These are phyloP conservation scores for Dione juno DNA, from an alignment of 2,888 invertebrate species.

Conservation along the genomic window DNA sequence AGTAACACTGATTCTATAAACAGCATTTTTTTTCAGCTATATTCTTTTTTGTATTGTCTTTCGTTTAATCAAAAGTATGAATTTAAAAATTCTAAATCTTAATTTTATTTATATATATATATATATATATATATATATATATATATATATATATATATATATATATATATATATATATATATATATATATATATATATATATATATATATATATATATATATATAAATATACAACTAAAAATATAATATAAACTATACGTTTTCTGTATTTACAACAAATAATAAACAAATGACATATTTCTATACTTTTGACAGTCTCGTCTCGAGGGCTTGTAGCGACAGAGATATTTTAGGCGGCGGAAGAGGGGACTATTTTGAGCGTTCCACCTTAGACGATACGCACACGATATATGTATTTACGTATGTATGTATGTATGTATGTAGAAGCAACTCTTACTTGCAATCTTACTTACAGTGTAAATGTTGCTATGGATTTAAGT, in stretches of 20 bases:
- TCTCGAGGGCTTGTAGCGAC: constrained; percentile 39
- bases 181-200: no score
- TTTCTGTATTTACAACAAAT: neutral
- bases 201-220: no score
- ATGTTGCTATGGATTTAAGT: no score
- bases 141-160: no score
- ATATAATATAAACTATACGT: neutral
- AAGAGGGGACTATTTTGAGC: constrained; percentile 59
- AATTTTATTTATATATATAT: no score
- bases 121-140: no score
- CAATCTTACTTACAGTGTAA: neutral
- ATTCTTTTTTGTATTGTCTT: no score
- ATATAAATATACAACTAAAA: neutral
- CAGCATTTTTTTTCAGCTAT: no score
- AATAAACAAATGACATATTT: constrained; percentile 4
- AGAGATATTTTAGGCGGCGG: constrained; percentile 58
- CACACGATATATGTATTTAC: neutral
- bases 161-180: no score
- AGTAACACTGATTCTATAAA: no score
- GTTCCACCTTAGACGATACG: constrained; percentile 48
- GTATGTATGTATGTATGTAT: neutral
- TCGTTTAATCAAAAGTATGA: no score
- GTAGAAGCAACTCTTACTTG: neutral
- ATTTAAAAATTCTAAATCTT: no score
- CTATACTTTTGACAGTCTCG: constrained; percentile 22